These are phyloP conservation scores for Carterocephalus palaemon DNA, from an alignment of 2,888 invertebrate genomes.

Conservation along the genomic window DNA sequence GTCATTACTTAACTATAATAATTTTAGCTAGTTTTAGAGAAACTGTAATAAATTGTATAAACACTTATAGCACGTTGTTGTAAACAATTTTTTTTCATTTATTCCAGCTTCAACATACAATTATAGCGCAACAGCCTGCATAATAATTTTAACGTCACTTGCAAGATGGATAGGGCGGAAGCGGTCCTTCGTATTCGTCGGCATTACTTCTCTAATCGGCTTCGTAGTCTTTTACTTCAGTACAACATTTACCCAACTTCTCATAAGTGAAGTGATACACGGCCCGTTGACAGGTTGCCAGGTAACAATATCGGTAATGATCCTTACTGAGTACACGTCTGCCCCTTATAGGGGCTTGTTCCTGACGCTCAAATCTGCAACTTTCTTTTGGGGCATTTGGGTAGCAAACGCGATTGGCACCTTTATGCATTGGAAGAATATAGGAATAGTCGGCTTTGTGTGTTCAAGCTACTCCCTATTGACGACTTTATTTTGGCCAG, in stretches of 20 bases:
- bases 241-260: slow-evolving; percentile 23
- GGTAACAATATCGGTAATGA: slow-evolving; percentile 24
- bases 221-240: slow-evolving; percentile 29
- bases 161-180: slow-evolving; percentile 1
- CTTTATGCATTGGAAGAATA: slow-evolving; percentile 31
- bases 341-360: slow-evolving; percentile 31
- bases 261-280: slow-evolving; percentile 30
- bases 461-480: slow-evolving; percentile 26
- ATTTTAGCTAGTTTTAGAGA: no score
- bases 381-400: slow-evolving; percentile 32
- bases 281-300: slow-evolving; percentile 24
- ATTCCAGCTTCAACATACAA: slow-evolving; percentile 1
- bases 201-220: background rate
- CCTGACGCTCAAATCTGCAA: slow-evolving; percentile 29
- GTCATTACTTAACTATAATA: no score
- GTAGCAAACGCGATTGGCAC: slow-evolving; percentile 30
- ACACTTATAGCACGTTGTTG: no score
- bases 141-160: background rate
- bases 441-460: slow-evolving; percentile 21
- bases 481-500: slow-evolving; percentile 31
- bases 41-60: no score
- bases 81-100: background rate
- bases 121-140: background rate
- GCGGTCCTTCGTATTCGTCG: no score
- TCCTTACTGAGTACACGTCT: slow-evolving; percentile 32